Evolutionary conservation across 1,140 invertebrate species (phyloP).

Genomic region (Zeugodacus cucurbitae): DNA sequence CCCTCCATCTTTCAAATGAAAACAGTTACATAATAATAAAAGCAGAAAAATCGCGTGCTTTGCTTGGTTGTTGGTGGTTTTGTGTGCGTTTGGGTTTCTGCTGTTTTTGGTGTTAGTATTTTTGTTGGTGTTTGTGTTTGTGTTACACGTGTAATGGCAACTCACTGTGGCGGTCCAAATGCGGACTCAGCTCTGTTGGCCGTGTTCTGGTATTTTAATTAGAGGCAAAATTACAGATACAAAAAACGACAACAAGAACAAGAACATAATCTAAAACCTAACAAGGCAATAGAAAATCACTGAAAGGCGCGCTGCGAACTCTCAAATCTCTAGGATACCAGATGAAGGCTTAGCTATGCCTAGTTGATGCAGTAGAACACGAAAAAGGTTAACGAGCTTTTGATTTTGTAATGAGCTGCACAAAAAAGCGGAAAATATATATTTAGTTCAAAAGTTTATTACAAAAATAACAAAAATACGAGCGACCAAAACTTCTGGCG

Average conservation of each 20-base stretch:
- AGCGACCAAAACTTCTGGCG: not conserved
- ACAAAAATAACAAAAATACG: not conserved
- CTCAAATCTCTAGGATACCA: not conserved
- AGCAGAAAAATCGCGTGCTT: not conserved
- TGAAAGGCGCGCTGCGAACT: not conserved
- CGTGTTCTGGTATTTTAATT: not conserved
- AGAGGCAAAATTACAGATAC: not conserved
- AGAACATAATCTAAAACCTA: not conserved
- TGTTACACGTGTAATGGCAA: not conserved
- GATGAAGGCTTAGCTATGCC: not conserved
- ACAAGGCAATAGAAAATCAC: not conserved
- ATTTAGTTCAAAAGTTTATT: not conserved
- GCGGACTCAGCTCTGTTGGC: not conserved
- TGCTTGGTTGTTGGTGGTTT: not conserved
- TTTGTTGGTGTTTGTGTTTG: not conserved
- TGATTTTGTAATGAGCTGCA: not conserved
- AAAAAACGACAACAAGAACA: not conserved
- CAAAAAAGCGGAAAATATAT: not conserved
- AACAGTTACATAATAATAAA: conserved; percentile 26
- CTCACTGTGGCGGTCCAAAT: not conserved
- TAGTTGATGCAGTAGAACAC: not conserved
- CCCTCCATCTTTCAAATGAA: not conserved
- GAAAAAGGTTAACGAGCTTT: conserved; percentile 2
- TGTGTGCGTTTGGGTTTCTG: not conserved
- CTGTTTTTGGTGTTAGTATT: not conserved